Percentiles rank a stretch among this genome's conserved stretches.
Evolutionary conservation across 2,113 vertebrate species (phyloP).

Genomic region (Platysteira castanea): DNA sequence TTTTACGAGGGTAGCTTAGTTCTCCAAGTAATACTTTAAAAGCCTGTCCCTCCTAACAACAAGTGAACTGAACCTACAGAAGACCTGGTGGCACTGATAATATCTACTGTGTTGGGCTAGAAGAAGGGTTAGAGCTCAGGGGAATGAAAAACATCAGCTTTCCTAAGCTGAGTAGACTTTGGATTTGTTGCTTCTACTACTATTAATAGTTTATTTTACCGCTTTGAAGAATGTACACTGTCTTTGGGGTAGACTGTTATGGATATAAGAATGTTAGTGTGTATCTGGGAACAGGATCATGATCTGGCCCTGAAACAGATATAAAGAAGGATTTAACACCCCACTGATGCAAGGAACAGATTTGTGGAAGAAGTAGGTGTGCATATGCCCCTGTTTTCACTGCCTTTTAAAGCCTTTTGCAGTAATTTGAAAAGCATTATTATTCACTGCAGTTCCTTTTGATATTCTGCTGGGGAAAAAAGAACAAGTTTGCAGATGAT

Average conservation of each 20-base stretch:
- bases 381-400: not conserved
- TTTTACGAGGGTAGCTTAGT: not conserved
- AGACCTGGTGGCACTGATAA: not conserved
- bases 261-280: not conserved
- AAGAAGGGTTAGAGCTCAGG: not conserved
- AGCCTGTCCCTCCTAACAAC: not conserved
- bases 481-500: not conserved
- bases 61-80: not conserved
- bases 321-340: not conserved
- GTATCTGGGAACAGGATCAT: not conserved
- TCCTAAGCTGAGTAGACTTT: not conserved
- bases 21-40: not conserved
- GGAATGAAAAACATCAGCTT: not conserved
- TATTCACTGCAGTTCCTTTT: not conserved
- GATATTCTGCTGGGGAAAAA: not conserved
- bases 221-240: not conserved
- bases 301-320: not conserved
- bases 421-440: not conserved
- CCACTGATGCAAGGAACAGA: not conserved
- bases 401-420: not conserved
- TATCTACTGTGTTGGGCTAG: not conserved
- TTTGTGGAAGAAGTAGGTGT: not conserved
- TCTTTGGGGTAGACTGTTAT: not conserved
- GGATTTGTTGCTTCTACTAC: not conserved
- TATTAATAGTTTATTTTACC: not conserved